These are phyloP conservation scores for Simalia tracyae DNA, from an alignment of 2,797 vertebrate genomes.

Conservation along the genomic window DNA sequence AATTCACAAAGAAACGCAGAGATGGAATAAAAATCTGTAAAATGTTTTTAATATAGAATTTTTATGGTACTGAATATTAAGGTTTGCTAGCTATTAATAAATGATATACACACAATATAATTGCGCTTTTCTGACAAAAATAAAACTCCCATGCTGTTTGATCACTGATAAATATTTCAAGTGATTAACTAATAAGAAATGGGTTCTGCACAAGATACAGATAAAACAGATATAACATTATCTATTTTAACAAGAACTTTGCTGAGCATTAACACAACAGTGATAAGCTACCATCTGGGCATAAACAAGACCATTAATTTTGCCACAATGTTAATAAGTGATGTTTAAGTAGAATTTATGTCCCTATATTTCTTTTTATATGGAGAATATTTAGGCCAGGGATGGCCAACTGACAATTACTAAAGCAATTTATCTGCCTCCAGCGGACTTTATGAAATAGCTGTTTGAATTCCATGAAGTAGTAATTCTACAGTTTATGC, in stretches of 20 bases:
- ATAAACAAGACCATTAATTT: conserved; percentile 46
- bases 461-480: neutral
- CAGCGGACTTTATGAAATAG: neutral
- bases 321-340: conserved; percentile 53
- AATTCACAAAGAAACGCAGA: conserved; percentile 23
- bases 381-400: conserved; percentile 32
- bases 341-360: conserved; percentile 44
- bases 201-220: conserved; percentile 54
- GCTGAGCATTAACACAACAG: conserved; percentile 51
- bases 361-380: conserved; percentile 43
- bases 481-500: neutral
- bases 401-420: neutral
- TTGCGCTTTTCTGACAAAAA: conserved; percentile 63
- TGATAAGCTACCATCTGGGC: conserved; percentile 56
- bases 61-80: conserved; percentile 59
- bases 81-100: conserved; percentile 64
- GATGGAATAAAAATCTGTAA: conserved; percentile 7
- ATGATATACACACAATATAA: conserved; percentile 66
- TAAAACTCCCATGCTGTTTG: conserved; percentile 59
- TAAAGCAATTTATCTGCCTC: neutral
- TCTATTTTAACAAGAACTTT: conserved; percentile 57
- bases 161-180: conserved; percentile 67
- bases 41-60: conserved; percentile 15
- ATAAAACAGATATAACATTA: conserved; percentile 58
- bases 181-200: conserved; percentile 59